A percentile compares a stretch with the other conserved stretches of the same genome.
These are phyloP conservation scores for Clarias pachynema DNA, from an alignment of 2,797 vertebrate genomes.

Conservation along the genomic window DNA sequence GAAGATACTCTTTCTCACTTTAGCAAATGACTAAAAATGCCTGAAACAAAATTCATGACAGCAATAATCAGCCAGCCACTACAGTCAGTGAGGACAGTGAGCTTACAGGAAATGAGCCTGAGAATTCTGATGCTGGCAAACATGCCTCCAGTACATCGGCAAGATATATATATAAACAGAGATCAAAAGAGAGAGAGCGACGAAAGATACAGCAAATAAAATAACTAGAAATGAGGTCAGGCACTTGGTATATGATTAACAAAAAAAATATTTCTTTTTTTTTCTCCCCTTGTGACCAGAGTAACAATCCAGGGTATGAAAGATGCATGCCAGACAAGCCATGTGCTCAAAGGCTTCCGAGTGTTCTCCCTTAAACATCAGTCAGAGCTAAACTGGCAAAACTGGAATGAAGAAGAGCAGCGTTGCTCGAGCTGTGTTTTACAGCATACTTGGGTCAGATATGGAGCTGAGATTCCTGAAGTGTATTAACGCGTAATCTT, in stretches of 20 bases:
- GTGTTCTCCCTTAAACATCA: slow-evolving; percentile 15
- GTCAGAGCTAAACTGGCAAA: slow-evolving; percentile 1
- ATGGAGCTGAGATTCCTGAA: slow-evolving; percentile 28
- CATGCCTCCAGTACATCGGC: background rate
- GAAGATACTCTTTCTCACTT: background rate
- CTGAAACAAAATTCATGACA: slow-evolving; percentile 35
- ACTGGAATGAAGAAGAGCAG: slow-evolving; percentile 10
- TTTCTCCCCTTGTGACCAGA: slow-evolving; percentile 34
- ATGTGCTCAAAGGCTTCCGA: background rate
- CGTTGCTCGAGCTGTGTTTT: slow-evolving; percentile 15
- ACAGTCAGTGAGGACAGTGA: background rate
- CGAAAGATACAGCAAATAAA: background rate
- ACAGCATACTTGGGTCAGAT: slow-evolving; percentile 20
- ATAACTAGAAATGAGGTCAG: background rate
- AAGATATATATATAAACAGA: background rate
- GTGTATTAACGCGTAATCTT: slow-evolving; percentile 1
- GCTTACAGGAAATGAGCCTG: slow-evolving; percentile 32
- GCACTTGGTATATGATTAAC: slow-evolving; percentile 37
- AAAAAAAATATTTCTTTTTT: background rate
- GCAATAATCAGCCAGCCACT: slow-evolving; percentile 30
- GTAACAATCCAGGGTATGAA: slow-evolving; percentile 22
- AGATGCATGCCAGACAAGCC: slow-evolving; percentile 36
- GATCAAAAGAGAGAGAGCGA: background rate
- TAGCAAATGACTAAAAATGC: slow-evolving; percentile 34
- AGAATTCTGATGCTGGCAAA: background rate